A percentile compares a stretch with the other conserved stretches of the same genome.
Conservation (phyloP, 1,140 invertebrate genomes). For the Scaptomyza pallida region DNA sequence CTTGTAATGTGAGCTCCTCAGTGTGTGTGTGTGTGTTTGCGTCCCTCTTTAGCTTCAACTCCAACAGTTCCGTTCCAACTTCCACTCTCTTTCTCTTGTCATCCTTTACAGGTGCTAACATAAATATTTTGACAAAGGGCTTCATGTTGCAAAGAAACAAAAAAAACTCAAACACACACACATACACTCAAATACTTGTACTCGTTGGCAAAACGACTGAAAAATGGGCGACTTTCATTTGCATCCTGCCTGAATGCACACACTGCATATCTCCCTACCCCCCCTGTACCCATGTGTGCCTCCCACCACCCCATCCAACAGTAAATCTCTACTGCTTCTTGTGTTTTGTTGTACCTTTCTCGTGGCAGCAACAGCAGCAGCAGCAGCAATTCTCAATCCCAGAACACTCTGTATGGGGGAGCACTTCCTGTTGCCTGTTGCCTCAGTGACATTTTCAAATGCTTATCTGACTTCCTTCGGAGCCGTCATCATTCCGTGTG, state of each 20-base stretch:
- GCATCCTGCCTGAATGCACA: slow-evolving; percentile 55
- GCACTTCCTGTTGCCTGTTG: slow-evolving; percentile 33
- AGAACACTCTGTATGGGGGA: slow-evolving; percentile 37
- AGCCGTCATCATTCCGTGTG: slow-evolving; percentile 15
- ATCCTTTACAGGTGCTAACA: slow-evolving; percentile 66
- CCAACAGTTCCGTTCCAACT: not conserved
- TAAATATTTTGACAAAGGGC: slow-evolving; percentile 75
- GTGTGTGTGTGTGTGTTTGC: slow-evolving; percentile 14
- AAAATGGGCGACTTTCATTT: slow-evolving; percentile 53
- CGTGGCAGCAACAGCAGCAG: not conserved
- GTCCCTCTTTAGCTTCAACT: not conserved
- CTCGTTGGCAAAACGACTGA: not conserved
- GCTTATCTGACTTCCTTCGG: slow-evolving; percentile 73
- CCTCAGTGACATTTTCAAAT: slow-evolving; percentile 64
- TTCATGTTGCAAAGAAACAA: slow-evolving; percentile 30
- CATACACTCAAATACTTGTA: slow-evolving; percentile 11
- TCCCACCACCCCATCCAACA: no score
- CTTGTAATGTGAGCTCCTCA: slow-evolving; percentile 38
- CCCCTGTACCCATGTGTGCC: no score
- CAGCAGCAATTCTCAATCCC: slow-evolving; percentile 7
- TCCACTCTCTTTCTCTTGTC: slow-evolving; percentile 9
- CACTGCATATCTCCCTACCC: slow-evolving; percentile 34
- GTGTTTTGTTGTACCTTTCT: not conserved
- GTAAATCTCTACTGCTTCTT: not conserved
- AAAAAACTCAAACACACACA: slow-evolving; percentile 15